Percentiles rank a stretch among this genome's conserved stretches.
These are phyloP conservation scores for Aplysina aerophoba DNA, from an alignment of 37 sponge, comb jelly and placozoan genomes.

Conservation along the genomic window DNA sequence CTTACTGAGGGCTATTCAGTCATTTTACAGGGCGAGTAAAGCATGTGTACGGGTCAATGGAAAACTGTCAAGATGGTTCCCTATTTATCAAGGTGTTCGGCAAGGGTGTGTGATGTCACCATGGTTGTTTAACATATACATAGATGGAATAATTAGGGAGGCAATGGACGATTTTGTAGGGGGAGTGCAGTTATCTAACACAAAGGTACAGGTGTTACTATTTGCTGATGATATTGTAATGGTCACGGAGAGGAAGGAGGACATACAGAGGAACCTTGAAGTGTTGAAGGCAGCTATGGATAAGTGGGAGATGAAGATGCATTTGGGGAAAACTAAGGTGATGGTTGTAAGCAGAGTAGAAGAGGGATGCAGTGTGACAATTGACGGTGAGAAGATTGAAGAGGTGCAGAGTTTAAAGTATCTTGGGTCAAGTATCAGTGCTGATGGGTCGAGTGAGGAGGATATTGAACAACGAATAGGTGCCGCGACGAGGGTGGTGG, in stretches of 20 bases:
- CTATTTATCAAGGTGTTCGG: neutral
- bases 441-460: conserved; percentile 11
- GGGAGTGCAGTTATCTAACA: conserved; percentile 6
- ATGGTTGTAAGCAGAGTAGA: neutral
- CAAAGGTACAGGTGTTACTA: conserved; percentile 6
- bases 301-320: conserved; percentile 16
- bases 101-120: conserved; percentile 13
- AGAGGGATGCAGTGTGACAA: conserved; percentile 13
- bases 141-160: conserved; percentile 18
- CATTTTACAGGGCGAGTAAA: neutral
- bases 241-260: conserved; percentile 8
- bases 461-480: neutral
- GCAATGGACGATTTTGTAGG: conserved; percentile 10
- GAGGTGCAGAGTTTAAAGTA: conserved; percentile 15
- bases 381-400: conserved; percentile 22
- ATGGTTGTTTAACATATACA: conserved; percentile 12
- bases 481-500: neutral
- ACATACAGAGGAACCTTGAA: conserved; percentile 11
- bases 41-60: conserved; percentile 18
- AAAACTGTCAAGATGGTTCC: neutral
- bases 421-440: conserved; percentile 10
- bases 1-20: neutral
- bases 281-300: conserved; percentile 1
- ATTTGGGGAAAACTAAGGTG: conserved; percentile 8
- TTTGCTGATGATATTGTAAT: conserved; percentile 16